Conservation (phyloP, 2,888 invertebrate species). For the Amphimallon solstitiale region DNA sequence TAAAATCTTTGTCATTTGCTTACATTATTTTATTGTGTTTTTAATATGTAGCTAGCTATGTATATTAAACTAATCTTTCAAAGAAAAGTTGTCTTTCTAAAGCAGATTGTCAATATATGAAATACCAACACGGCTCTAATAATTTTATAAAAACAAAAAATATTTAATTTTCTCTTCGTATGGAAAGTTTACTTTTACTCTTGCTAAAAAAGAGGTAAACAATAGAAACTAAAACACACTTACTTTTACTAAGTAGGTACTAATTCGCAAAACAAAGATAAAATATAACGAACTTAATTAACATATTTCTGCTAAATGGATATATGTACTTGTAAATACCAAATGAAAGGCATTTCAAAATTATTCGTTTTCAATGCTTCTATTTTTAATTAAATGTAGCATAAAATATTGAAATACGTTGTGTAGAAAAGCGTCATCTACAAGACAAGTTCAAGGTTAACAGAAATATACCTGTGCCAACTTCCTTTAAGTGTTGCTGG, state of each 20-base stretch:
- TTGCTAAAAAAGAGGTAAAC: slow-evolving; percentile 21
- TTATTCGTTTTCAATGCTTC: too few species aligned
- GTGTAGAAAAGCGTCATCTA: slow-evolving; percentile 30
- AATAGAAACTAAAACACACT: slow-evolving; percentile 7
- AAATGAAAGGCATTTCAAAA: too few species aligned
- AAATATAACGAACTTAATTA: neutral
- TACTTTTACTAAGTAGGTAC: slow-evolving; percentile 19
- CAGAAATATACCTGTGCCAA: slow-evolving; percentile 69
- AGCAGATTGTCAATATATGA: too few species aligned
- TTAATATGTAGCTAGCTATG: too few species aligned
- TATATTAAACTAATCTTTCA: too few species aligned
- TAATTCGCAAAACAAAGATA: slow-evolving; percentile 11
- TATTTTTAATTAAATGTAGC: too few species aligned
- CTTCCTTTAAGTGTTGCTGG: slow-evolving; percentile 68
- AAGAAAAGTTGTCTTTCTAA: too few species aligned
- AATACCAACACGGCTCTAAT: too few species aligned
- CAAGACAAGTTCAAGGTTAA: slow-evolving; percentile 43
- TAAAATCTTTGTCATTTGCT: too few species aligned
- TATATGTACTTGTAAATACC: too few species aligned
- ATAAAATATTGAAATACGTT: too few species aligned
- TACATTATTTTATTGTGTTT: too few species aligned
- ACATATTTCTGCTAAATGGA: neutral
- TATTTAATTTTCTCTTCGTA: neutral
- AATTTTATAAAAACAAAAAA: neutral
- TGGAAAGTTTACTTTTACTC: slow-evolving; percentile 27